phyloP scores from a whole-genome alignment of 2,888 invertebrate species.

The Himalopsyche tibetana region DNA sequence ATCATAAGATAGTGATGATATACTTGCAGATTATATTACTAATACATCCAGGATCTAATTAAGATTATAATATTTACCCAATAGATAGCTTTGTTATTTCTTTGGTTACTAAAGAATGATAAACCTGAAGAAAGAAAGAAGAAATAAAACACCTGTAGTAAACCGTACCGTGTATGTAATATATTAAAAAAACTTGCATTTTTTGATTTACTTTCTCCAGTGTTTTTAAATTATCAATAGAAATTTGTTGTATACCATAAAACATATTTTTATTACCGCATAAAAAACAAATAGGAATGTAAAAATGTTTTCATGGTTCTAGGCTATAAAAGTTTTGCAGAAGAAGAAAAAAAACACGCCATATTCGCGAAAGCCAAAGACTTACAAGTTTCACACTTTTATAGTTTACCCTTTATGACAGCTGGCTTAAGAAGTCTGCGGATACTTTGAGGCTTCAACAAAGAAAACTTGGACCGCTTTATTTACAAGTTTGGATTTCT shows the following conservation, averaged over 20 bases:
- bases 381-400: conserved; percentile 61
- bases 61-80: too few relatives aligned
- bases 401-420: conserved; percentile 64
- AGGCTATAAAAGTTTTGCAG: conserved; percentile 46
- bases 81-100: too few relatives aligned
- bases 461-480: conserved; percentile 55
- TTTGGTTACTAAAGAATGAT: too few relatives aligned
- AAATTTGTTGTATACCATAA: conserved; percentile 10
- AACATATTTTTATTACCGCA: conserved; percentile 31
- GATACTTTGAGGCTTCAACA: conserved; percentile 58
- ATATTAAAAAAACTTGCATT: not conserved
- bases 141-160: too few relatives aligned
- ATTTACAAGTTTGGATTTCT: conserved; percentile 47
- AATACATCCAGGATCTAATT: too few relatives aligned
- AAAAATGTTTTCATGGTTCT: conserved; percentile 45
- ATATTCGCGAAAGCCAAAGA: conserved; percentile 55
- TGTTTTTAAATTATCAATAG: conserved; percentile 42
- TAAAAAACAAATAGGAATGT: conserved; percentile 41
- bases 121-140: too few relatives aligned
- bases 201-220: conserved; percentile 5
- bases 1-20: too few relatives aligned
- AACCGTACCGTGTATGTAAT: not conserved
- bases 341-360: conserved; percentile 47
- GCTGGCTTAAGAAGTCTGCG: conserved; percentile 60
- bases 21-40: too few relatives aligned